Base-by-base conservation (phyloP, 1,140 invertebrate species). In the Pseudomyrmex cubaensis region DNA sequence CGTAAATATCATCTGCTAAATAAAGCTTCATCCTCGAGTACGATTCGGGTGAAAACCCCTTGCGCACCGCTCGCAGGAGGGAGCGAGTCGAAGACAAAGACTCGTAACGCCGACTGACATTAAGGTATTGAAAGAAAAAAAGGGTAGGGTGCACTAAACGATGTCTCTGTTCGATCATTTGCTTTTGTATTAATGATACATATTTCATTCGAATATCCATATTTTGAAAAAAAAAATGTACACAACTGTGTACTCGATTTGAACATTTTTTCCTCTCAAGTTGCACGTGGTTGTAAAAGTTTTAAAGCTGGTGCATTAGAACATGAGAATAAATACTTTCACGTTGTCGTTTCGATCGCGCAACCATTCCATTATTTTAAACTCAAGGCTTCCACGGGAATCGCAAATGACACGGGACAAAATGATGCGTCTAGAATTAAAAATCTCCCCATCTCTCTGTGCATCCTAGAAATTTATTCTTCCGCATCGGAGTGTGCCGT, bases 1-100 rank as follows among this genome's bases (percentile, higher is more conserved):
- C 92, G 90, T 93, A 93, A 93, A 93, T 93, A 93, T 93, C 92
- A 93, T 93, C 92, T 93, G 92, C 92, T 93, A 93, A 94, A 93
- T 93, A 93, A 93, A 92, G 91, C 92, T 92, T 91, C 87, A 90
- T 92, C 90, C 88, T 92, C 85, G 91, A 93, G 91, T 92, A 89
- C 86, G 72, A 88, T 59, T 75, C 75, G 83, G 87, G 87, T 82
- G 87, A 85, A 88, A 88, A 89, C 89, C 91, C 92, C 91, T 93
- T 93, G 20, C 92, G 91, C 87, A 75, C 70, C 67, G 64, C 15
- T 56, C 61, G 50, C 63, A 54, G 48, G 12, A 66, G 70, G 88
- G 87, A 76, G 15, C 20, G 87, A 90, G 86, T 63, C 22, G 85
- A 90, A 92, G 90, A 93, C 92, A 93, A 93, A 92, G 89, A 90